Base-by-base conservation (phyloP, 2,797 vertebrate genomes). In the Lacerta viridis region DNA sequence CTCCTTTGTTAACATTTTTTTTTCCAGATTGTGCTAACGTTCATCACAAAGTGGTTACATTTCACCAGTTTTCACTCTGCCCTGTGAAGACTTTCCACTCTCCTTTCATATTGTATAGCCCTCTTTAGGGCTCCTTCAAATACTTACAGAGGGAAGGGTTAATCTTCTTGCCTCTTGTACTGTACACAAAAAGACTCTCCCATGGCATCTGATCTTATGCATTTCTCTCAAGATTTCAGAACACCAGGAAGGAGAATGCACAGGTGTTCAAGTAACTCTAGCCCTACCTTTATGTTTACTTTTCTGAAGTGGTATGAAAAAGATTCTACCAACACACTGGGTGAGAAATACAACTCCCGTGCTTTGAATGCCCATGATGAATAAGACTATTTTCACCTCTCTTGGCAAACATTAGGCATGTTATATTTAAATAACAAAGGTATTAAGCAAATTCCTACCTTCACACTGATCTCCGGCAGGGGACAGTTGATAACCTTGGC, bases 401-500 rank as follows among this genome's bases (percentile, higher is more conserved):
- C 5, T 61, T 84, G 39, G 29, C 27, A 79, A 72, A 88, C n/a
- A 75, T 66, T 81, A 50, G 4, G 25, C 25, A 84, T 25, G 23
- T 36, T 64, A 64, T 39, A 80, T 69, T 79, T 69, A 69, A 78
- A 71, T n/a, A 27, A 2, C 61, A 66, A 86, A 50, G 6, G 11
- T 36, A 25, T 86, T n/a, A n/a, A 2, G n/a, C 1, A 36, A 3
- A 18, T 3, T 78, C 95, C 72, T 98, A 99, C 99, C 99, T 89
- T 99, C 97, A 96, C 99, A 99, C 39, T 98, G 97, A 93, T 98
- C 98, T 93, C 97, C 97, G 2, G 97, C 90, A 0, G 93, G 77
- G 0, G 98, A 98, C 9, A 97, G 92, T 88, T 95, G 97, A 95
- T 98, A 99, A 25, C 99, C 99, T 0, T 95, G 94, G 9, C 96